Percentiles rank a stretch among this genome's conserved stretches.
These are phyloP conservation scores for Xiphophorus hellerii DNA, from an alignment of 2,113 vertebrate species.

Conservation along the genomic window DNA sequence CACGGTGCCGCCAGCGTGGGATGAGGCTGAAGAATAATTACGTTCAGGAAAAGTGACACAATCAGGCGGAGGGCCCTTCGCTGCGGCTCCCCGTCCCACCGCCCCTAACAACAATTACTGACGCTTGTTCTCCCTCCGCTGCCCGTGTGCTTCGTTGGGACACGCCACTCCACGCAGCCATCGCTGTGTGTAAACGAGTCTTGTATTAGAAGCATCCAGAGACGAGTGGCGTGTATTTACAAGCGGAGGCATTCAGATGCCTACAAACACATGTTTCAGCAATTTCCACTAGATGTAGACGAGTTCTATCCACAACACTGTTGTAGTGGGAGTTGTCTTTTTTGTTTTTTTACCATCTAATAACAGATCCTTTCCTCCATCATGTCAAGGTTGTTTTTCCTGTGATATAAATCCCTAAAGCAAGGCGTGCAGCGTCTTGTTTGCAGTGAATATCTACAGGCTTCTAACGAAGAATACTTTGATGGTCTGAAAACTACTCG, in stretches of 20 bases:
- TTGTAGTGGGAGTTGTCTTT: neutral
- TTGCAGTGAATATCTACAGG: constrained; percentile 16
- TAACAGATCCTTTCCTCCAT: neutral
- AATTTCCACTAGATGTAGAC: constrained; percentile 12
- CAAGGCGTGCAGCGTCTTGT: neutral
- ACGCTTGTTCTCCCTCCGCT: constrained; percentile 26
- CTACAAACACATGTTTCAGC: constrained; percentile 39
- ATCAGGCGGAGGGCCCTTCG: constrained; percentile 40
- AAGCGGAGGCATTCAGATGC: constrained; percentile 1
- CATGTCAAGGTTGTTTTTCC: constrained; percentile 8
- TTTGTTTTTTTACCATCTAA: neutral
- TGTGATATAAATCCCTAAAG: neutral
- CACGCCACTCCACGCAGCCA: constrained; percentile 15
- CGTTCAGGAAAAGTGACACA: constrained; percentile 61
- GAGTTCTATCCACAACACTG: neutral
- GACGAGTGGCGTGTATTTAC: neutral
- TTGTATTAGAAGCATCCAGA: neutral
- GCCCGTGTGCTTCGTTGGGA: constrained; percentile 52
- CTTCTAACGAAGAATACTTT: neutral
- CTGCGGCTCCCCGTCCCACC: constrained; percentile 9
- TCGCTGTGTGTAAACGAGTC: constrained; percentile 43
- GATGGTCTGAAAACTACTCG: constrained; percentile 10
- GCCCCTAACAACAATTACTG: constrained; percentile 53
- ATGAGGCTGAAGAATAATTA: constrained; percentile 58
- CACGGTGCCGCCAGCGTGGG: constrained; percentile 31